Evolutionary conservation across 1,140 invertebrate genomes (phyloP).

Genomic region (Halictus rubicundus): DNA sequence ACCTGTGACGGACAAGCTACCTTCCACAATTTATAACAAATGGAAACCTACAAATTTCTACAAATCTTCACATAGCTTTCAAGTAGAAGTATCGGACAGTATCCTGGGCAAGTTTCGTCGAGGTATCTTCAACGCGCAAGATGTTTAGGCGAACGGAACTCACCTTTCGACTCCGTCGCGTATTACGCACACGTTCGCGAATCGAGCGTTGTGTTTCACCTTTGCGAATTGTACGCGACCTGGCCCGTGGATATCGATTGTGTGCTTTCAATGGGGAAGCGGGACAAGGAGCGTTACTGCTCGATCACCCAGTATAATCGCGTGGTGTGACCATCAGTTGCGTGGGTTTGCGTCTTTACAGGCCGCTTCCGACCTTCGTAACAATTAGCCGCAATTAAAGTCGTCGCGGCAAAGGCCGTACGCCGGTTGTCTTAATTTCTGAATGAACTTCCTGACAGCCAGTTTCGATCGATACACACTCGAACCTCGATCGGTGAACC

Average conservation of each 20-base stretch:
- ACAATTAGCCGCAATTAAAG: conserved; percentile 78
- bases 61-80: too few species aligned
- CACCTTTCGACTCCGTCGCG: too few species aligned
- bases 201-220: background rate
- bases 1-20: too few species aligned
- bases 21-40: too few species aligned
- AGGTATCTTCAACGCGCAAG: too few species aligned
- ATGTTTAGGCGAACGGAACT: too few species aligned
- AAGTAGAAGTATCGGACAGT: too few species aligned
- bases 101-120: too few species aligned
- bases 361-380: conserved; percentile 76
- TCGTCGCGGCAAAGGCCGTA: conserved; percentile 69
- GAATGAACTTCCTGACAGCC: conserved; percentile 62
- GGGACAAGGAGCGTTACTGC: conserved; percentile 27
- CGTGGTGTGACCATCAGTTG: conserved; percentile 72
- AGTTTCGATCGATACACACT: conserved; percentile 40
- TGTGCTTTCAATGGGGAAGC: background rate
- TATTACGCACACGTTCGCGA: background rate
- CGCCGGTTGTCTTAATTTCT: conserved; percentile 68
- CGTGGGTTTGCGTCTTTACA: conserved; percentile 71
- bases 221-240: background rate
- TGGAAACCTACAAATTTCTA: too few species aligned
- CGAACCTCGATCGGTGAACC: background rate
- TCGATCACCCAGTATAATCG: conserved; percentile 64
- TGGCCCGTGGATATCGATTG: background rate